Base-by-base conservation (phyloP, 2,888 invertebrate genomes). In the Saturnia japonica region DNA sequence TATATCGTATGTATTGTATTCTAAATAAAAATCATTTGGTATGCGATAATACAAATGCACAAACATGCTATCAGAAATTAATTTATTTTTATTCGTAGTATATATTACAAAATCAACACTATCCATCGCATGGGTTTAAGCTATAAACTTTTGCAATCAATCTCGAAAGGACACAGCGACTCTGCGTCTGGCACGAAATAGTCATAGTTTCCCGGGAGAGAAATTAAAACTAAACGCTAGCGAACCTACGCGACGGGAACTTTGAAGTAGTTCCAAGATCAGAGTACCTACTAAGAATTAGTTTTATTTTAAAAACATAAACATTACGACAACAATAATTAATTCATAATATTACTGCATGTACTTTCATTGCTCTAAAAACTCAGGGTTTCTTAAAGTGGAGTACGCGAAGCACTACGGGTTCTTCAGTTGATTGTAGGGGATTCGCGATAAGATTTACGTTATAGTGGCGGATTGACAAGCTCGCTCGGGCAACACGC, bases 171-270 rank as follows among this genome's bases (percentile, higher is more conserved):
- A 75, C 75, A 74, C 73, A 74, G 70, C 70, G 68, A 74, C 72
- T 73, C 73, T 74, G 66, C 62, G 70, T 70, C 70, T 66, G 70
- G 76, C 72, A 74, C 73, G 68, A 76, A 81, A 82, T 81, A 83
- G 81, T 82, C 81, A 72, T 78, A 79, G 76, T 79, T 77, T 83
- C 83, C 80, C 81, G 71, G 74, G 80, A 78, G 83, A 69, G 77
- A 85, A 88, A 86, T 87, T 84, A 85, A 85, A 88, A 84, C 82
- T 84, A 87, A 86, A 86, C 85, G 82, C 77, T 78, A 80, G 75
- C 78, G 78, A 79, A 80, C 80, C 74, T 74, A 77, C 78, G 74
- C 71, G 73, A 75, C 78, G 74, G 72, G 73, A 75, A 72, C 67
- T 40, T 40, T 64, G 11, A n/a, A 71, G 69, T 68, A 51, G 28